A percentile compares a stretch with the other conserved stretches of the same genome.
Evolutionary conservation across 2,113 vertebrate species (phyloP).

Genomic region (Poicephalus meyeri): DNA sequence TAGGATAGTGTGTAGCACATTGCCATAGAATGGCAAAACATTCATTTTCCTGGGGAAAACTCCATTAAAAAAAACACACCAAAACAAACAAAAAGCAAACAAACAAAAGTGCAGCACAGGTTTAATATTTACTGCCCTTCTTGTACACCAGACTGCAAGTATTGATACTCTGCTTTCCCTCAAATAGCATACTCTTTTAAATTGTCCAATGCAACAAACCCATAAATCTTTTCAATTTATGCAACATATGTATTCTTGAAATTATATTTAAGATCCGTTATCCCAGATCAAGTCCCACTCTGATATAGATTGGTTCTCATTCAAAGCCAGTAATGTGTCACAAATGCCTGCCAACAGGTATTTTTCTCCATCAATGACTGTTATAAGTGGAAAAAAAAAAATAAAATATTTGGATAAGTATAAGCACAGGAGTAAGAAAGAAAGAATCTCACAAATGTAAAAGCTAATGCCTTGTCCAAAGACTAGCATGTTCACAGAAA

Average conservation of each 20-base stretch:
- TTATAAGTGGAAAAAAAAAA: not conserved
- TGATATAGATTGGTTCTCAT: not conserved
- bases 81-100: not conserved
- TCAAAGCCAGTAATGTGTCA: not conserved
- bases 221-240: not conserved
- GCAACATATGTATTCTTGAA: not conserved
- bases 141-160: not conserved
- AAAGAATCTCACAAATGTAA: not conserved
- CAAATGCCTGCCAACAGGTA: not conserved
- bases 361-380: not conserved
- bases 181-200: not conserved
- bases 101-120: not conserved
- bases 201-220: not conserved
- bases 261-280: not conserved
- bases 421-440: not conserved
- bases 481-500: not conserved
- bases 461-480: not conserved
- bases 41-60: not conserved
- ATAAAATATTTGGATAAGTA: fast-evolving
- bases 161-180: not conserved
- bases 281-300: not conserved
- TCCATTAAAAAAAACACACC: not conserved
- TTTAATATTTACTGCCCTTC: not conserved
- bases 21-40: not conserved
- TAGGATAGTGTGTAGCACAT: not conserved